Conservation (phyloP, 1,140 invertebrate species). For the Drosophila simulans region DNA sequence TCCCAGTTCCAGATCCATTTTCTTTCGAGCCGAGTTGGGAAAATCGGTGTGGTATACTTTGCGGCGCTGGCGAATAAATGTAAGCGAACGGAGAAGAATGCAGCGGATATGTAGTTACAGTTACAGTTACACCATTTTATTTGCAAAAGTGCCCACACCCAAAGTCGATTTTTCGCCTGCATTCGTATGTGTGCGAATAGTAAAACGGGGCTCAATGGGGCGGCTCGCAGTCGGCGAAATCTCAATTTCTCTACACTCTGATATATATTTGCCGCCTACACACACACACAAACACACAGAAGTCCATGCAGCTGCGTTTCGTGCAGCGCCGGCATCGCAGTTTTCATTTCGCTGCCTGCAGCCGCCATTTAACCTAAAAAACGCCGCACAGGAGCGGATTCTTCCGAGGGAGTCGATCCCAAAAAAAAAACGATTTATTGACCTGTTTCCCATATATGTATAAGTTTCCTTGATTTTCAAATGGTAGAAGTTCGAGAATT, state of each 20-base stretch:
- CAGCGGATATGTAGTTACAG: slow-evolving; percentile 9
- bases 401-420: neutral
- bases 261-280: slow-evolving; percentile 69
- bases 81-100: slow-evolving; percentile 48
- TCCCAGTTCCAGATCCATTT: slow-evolving; percentile 11
- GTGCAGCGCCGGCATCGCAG: slow-evolving; percentile 66
- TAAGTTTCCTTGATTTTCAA: too few species aligned
- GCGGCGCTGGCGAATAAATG: slow-evolving; percentile 50
- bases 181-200: slow-evolving; percentile 45
- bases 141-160: slow-evolving; percentile 69
- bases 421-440: too few species aligned
- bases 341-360: slow-evolving; percentile 53
- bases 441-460: too few species aligned
- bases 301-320: slow-evolving; percentile 35
- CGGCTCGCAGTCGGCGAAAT: slow-evolving; percentile 47
- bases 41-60: slow-evolving; percentile 53
- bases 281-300: slow-evolving; percentile 26
- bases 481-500: too few species aligned
- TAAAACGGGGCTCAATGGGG: slow-evolving; percentile 73
- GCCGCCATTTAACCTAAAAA: slow-evolving; percentile 75
- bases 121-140: slow-evolving; percentile 49
- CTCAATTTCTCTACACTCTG: slow-evolving; percentile 75
- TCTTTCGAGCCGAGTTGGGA: slow-evolving; percentile 40
- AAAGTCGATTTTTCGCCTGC: slow-evolving; percentile 75
- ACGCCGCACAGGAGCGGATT: slow-evolving; percentile 31